Percentiles rank a stretch among this genome's conserved stretches.
Conservation (phyloP, 2,113 vertebrate species). For the Leucosticte australis region DNA sequence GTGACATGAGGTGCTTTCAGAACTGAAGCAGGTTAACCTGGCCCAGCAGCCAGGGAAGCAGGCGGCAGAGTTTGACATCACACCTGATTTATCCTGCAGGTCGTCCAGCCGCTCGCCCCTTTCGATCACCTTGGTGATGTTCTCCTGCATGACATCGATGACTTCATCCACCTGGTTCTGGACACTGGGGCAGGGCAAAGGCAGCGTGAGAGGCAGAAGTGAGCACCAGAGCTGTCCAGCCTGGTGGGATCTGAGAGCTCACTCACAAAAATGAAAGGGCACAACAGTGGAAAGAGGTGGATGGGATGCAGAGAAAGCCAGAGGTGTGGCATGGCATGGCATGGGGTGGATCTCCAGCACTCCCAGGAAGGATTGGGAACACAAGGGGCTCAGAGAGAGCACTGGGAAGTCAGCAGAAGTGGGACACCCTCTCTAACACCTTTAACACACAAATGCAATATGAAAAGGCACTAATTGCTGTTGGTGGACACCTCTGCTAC, state of each 20-base stretch:
- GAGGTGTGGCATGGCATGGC: background rate
- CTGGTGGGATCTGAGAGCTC: background rate
- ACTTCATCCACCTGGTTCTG: constrained; percentile 99
- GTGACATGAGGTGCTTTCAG: background rate
- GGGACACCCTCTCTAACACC: background rate
- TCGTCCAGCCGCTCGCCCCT: constrained; percentile 95
- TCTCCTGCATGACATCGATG: constrained; percentile 99
- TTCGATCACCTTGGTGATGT: constrained; percentile 98
- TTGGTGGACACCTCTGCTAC: background rate
- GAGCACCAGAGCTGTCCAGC: background rate
- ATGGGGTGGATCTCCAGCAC: background rate
- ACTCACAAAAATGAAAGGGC: background rate
- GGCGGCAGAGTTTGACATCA: background rate
- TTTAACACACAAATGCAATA: background rate
- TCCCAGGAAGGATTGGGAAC: background rate
- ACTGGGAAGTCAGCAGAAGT: background rate
- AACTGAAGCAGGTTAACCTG: background rate
- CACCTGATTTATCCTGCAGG: constrained; percentile 98
- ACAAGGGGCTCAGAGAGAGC: background rate
- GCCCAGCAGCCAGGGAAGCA: background rate
- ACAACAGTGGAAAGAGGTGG: background rate
- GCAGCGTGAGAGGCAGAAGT: background rate
- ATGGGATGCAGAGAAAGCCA: background rate
- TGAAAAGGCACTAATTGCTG: background rate
- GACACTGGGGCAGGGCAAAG: constrained; percentile 77